These are phyloP conservation scores for Agrypnus murinus DNA, from an alignment of 2,888 invertebrate species.

Conservation along the genomic window DNA sequence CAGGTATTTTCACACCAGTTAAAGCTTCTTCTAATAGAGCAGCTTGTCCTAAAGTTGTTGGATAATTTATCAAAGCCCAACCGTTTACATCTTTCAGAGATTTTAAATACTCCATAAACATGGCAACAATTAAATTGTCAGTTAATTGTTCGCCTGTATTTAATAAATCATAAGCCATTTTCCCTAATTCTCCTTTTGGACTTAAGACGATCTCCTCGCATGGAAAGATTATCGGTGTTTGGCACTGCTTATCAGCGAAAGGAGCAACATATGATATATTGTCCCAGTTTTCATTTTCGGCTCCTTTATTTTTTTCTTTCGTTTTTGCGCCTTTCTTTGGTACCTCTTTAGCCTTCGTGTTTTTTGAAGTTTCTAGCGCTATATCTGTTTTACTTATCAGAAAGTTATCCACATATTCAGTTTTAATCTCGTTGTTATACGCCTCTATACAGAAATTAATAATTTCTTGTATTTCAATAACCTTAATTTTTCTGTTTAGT, in stretches of 20 bases:
- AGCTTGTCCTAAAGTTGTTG: constrained; percentile 75
- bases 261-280: constrained; percentile 12
- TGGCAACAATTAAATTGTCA: constrained; percentile 74
- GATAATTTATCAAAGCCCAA: constrained; percentile 80
- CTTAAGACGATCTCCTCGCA: constrained; percentile 75
- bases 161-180: constrained; percentile 74
- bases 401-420: constrained; percentile 71
- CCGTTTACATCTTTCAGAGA: constrained; percentile 71
- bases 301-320: constrained; percentile 45
- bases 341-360: constrained; percentile 62
- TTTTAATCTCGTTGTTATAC: constrained; percentile 74
- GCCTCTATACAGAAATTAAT: constrained; percentile 75
- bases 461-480: constrained; percentile 68
- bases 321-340: constrained; percentile 30
- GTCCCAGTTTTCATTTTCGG: constrained; percentile 7
- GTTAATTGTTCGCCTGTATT: constrained; percentile 71
- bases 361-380: constrained; percentile 69
- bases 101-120: constrained; percentile 77
- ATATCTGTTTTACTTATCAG: constrained; percentile 70
- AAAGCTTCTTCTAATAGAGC: constrained; percentile 76
- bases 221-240: constrained; percentile 77
- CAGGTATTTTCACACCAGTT: constrained; percentile 73
- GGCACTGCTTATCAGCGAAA: constrained; percentile 71
- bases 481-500: constrained; percentile 58
- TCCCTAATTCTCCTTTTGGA: constrained; percentile 73